Evolutionary conservation across 2,888 invertebrate genomes (phyloP), one percentile per base, ranked within the genome.

Genomic region (Ophion obscuratus): DNA sequence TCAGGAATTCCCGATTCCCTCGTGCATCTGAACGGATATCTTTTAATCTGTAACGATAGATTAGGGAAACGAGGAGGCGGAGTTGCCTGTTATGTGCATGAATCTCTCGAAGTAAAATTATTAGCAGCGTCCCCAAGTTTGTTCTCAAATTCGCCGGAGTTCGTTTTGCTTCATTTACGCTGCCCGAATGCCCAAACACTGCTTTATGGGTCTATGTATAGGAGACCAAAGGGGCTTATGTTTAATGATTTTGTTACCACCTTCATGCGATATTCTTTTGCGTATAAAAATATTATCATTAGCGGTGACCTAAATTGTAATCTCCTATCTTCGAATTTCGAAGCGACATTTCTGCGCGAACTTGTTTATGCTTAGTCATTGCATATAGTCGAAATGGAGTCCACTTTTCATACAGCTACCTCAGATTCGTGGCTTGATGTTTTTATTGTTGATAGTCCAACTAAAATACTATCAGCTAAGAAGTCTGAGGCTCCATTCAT

Each of bases 221-320:
- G 76, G 17, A 20, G 76, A 5, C 75, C 76, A 0, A 67, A 76
- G 11, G 76, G 66, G 9, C 20, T 44, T 2, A 57, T 81, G 0
- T 76, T 68, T 14, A 24, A 24, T 1, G 57, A 59, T 31, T 81
- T 80, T 36, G n/a, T 73, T 9, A 31, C 11, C 3, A 9, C 6
- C 20, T 66, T 53, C 14, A 3, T 17, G 1, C 62, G 44, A 2
- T 17, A 44, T 1, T 27, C 64, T 2, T 17, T 14, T 7, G 20
- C 27, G 1, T 75, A 64, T 6, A 47, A 62, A 27, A 70, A 79
- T 40, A 44, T 75, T 9, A 40, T 81, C 10, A 40, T 81, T 2
- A 2, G 62, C 2, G 73, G 73, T 0, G 75, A 74, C 53, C 31
- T 40, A 1, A 40, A 40, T 40, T 81, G 67, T 9, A 75, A 81